Base-by-base conservation (phyloP, 2,797 vertebrate genomes). In the Pipistrellus kuhlii region DNA sequence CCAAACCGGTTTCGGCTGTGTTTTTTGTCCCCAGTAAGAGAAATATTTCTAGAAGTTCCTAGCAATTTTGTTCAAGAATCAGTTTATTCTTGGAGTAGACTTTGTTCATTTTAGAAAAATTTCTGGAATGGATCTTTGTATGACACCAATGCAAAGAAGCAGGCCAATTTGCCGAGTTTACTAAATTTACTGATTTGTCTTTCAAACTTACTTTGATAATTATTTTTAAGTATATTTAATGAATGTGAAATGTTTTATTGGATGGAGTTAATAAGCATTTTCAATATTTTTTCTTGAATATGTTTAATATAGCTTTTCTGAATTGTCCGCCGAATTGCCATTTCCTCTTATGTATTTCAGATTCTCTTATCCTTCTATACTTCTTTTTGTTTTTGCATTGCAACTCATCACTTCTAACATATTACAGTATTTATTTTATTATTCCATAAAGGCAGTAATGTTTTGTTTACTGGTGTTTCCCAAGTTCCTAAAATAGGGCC, bases 201-300 rank as follows among this genome's bases (percentile, higher is more conserved):
- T 92, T 86, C 59, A 59, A 72, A 57, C 30, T 53, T 55, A 83
- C 30, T 93, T 86, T 73, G 41, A 48, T 66, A 21, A 66, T 91
- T 78, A 51, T 68, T 93, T 95, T 68, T 20, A 48, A 91, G 51
- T 75, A 18, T 51, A 32, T 89, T 89, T 48, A 78, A 84, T 38
- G 18, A 88, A 71, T 59, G 30, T 83, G n/a, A 73, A 41, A 59
- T 64, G 48, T 68, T 64, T 18, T 53, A 2, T 77, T 57, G 30
- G 80, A 73, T 80, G n/a, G n/a, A 57, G n/a, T 72, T 77, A 53
- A 48, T 53, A 21, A 77, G 77, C 5, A 62, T 46, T 78, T 94
- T 78, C 41, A 23, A 53, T 53, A 3, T 68, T 83, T 91, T 91
- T 93, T 57, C n/a, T 68, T 92, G 35, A 93, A 57, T 64, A 57